Base-by-base conservation (phyloP, 2,888 invertebrate genomes). In the Spodoptera picta region DNA sequence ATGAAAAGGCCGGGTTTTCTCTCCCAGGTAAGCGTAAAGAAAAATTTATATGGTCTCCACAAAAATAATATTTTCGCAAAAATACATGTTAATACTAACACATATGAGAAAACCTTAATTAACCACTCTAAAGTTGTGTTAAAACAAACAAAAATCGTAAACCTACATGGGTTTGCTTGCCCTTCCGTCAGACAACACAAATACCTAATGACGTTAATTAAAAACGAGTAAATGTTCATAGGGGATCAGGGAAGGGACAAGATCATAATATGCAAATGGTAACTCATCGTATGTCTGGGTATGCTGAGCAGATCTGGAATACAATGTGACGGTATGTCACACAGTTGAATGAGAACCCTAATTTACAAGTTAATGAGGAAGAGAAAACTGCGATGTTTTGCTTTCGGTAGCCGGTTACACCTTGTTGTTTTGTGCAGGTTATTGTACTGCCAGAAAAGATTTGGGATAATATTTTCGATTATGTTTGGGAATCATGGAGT, bases 321-420 rank as follows among this genome's bases (percentile, higher is more conserved):
- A 70, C 55, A 66, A 58, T 54, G 23, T 66, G 57, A 55, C 45
- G 57, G 60, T 48, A 66, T 60, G 70, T 66, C 53, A 70, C 52
- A 65, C 54, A 43, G 36, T 53, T 69, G 55, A 60, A 56, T 24
- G 24, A 52, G 46, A 51, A 45, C 52, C 60, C 69, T 60, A 60
- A 69, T 69, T 69, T 60, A 65, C 69, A 69, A 69, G 60, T 51
- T 69, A 69, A 69, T 69, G 65, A 69, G 69, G 47, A 43, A 52
- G 42, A 52, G 69, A 12, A 51, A 59, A 42, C 58, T 45, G 12
- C 64, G 69, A 65, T 69, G 67, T 48, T 59, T 55, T 55, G 43
- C 64, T 44, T 69, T 51, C 50, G 64, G 46, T 23, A 23, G 36
- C 54, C 43, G 27, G 11, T 41, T 23, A 55, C 53, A 50, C 7